Percentiles rank a stretch among this genome's conserved stretches.
Conservation (phyloP, 2,113 vertebrate species). For the Aegithalos caudatus region DNA sequence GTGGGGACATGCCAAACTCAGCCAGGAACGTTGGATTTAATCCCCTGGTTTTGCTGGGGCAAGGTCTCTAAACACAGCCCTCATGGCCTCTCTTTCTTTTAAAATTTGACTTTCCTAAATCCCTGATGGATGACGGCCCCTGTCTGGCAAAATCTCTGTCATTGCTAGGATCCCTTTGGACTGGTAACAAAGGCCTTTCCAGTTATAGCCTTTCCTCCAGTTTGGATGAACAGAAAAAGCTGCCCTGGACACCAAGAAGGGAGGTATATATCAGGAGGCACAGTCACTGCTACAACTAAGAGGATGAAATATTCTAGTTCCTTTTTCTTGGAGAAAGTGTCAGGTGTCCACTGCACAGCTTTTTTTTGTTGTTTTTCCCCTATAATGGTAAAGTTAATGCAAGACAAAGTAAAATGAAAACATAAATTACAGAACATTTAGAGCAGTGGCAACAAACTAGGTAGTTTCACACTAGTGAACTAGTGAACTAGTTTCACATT, state of each 20-base stretch:
- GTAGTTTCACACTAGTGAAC: no score
- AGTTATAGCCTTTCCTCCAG: not conserved
- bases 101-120: not conserved
- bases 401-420: not conserved
- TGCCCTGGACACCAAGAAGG: not conserved
- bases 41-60: not conserved
- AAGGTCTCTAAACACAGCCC: not conserved
- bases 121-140: not conserved
- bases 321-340: not conserved
- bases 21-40: accelerated
- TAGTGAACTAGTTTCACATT: no score
- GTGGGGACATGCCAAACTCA: not conserved
- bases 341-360: not conserved
- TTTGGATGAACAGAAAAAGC: not conserved
- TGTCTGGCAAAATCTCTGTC: not conserved
- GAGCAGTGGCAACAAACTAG: conserved; percentile 20
- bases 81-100: not conserved
- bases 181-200: not conserved
- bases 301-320: not conserved
- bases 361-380: accelerated
- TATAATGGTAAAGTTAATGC: not conserved
- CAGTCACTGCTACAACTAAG: not conserved
- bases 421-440: conserved; percentile 26
- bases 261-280: not conserved
- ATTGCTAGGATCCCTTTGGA: not conserved